A percentile compares a stretch with the other conserved stretches of the same genome.
Conservation (phyloP, 1,140 invertebrate species). For the Tenebrio molitor region DNA sequence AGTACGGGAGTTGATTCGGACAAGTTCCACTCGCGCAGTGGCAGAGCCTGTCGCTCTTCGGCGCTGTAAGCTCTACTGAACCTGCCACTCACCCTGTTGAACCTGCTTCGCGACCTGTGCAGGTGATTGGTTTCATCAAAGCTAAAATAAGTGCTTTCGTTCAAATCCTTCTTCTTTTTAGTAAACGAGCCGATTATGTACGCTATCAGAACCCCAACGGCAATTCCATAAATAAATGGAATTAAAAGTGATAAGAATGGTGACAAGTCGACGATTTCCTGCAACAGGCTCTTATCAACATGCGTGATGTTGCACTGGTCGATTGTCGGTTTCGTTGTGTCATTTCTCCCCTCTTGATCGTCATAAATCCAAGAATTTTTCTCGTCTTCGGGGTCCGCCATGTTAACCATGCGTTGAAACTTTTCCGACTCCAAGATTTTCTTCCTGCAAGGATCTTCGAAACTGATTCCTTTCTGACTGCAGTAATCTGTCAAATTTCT, state of each 20-base stretch:
- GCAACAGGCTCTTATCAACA: slow-evolving; percentile 40
- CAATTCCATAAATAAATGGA: slow-evolving; percentile 52
- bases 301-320: slow-evolving; percentile 13
- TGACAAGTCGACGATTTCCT: slow-evolving; percentile 47
- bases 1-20: slow-evolving; percentile 53
- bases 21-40: slow-evolving; percentile 45
- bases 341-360: slow-evolving; percentile 11
- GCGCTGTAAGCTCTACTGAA: background rate
- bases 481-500: slow-evolving; percentile 43
- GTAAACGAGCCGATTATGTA: background rate
- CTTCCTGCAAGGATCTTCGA: slow-evolving; percentile 45
- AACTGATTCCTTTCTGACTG: slow-evolving; percentile 43
- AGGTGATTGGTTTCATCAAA: slow-evolving; percentile 5
- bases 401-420: slow-evolving; percentile 54
- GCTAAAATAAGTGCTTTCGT: slow-evolving; percentile 11
- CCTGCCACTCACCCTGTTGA: slow-evolving; percentile 2
- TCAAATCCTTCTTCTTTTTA: slow-evolving; percentile 26
- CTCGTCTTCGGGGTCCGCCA: background rate
- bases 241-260: slow-evolving; percentile 43
- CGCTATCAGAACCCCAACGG: slow-evolving; percentile 44
- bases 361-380: slow-evolving; percentile 55
- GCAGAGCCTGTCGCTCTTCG: slow-evolving; percentile 33
- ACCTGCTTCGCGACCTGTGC: slow-evolving; percentile 26
- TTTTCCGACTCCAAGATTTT: slow-evolving; percentile 31
- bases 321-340: slow-evolving; percentile 38